Base-by-base conservation (phyloP, 1,140 invertebrate genomes). In the Gonatopus flavifemur region DNA sequence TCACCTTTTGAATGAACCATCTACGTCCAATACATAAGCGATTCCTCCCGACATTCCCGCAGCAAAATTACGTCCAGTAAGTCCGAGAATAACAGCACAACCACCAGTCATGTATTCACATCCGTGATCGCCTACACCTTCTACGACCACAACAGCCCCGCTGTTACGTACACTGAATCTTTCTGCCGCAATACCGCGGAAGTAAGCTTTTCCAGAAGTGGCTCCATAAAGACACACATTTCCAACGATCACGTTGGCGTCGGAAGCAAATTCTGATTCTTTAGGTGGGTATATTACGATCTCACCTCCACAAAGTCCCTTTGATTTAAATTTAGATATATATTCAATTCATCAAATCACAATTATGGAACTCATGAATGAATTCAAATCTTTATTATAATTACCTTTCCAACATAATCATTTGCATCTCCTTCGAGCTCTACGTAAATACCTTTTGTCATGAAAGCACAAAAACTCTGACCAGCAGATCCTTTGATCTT, bases 51-150 rank as follows among this genome's bases (percentile, higher is more conserved):
- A 95, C 95, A 98, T 98, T 61, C 96, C 97, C 47, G 97, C 97
- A 30, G 95, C 96, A 80, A 99, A 99, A 81, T 99, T 99, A 46
- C 94, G 81, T 44, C 96, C 96, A 10, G 94, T 96, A n/a, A 89
- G 79, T 5, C 96, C 96, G 9, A 99, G 82, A 69, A 99, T 91
- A 6, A 99, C 79, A 49, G 90, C 90, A 51, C 83, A 80, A 51
- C 96, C 96, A 20, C 94, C 96, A 31, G 97, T 99, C 97, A 99
- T 99, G 72, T 99, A 99, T 79, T 99, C 97, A 82, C 97, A 99
- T 21, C 95, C 96, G 77, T 99, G 96, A 82, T 99, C 97, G 38
- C 97, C 97, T 43, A 96, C 94, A 46, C 94, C 96, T 81, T 89
- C 82, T n/a, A 84, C 83, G 15, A 98, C 94, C 2, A 96, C 94